Evolutionary conservation across 2,888 invertebrate genomes (phyloP), one percentile per base, ranked within the genome.

Genomic region (Parelbella ahira): DNA sequence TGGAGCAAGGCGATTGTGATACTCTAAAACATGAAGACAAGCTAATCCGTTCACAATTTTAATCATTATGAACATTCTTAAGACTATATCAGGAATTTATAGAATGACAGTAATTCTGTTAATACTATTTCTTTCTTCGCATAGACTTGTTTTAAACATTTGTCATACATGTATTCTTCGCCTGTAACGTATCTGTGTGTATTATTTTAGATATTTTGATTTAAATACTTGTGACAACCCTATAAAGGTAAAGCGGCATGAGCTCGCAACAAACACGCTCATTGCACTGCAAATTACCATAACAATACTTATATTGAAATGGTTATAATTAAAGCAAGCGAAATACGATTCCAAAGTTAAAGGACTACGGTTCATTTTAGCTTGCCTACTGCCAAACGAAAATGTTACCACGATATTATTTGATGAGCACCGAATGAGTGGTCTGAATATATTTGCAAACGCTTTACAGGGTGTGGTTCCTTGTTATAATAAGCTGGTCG

Each of bases 381-480:
- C 21, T 11, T 7, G 3, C 2, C 23, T 7, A 2, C 0, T 8
- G 1, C 0, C 39, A 53, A 58, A 64, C 63, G 56, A 59, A 68
- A 75, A 67, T 54, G 57, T 63, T 41, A 62, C 55, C 46, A 39
- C 57, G 58, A 70, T 71, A 71, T 74, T 66, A 76, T 75, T 76
- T 75, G 74, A 76, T 62, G 70, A 74, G 74, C 63, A 57, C 60
- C 65, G 66, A 68, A 72, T 63, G 74, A 73, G 75, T 73, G 72
- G 71, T 67, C 69, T 75, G 78, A 80, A 81, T 81, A 77, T 72
- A 80, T 81, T 82, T 82, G 71, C 76, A 77, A 76, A 67, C 71
- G 72, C 68, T 73, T 72, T 68, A 67, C 74, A 66, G 60, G 70
- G 63, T 69, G 71, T 66, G 65, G 71, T 64, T 67, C 58, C 70